phyloP scores from a whole-genome alignment of 2,888 invertebrate species.

The Aplocera efformata region DNA sequence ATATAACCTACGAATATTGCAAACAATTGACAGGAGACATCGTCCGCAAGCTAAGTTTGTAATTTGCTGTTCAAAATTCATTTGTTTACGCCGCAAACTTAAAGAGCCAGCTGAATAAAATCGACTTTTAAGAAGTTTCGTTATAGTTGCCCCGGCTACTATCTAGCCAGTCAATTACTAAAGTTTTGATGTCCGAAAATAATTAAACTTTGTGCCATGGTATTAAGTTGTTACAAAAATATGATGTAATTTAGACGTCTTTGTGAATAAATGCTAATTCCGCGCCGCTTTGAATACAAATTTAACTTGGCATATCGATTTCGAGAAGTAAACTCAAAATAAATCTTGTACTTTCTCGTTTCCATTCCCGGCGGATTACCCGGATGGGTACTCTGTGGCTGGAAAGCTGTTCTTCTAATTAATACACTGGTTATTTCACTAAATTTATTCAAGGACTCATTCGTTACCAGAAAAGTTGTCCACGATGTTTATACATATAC shows the following conservation, averaged over 20 bases:
- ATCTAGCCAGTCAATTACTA: too few relatives aligned
- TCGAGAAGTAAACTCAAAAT: conserved; percentile 24
- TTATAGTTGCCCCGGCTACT: too few relatives aligned
- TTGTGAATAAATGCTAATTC: conserved; percentile 34
- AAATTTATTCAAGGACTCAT: background rate
- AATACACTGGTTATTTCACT: conserved; percentile 1
- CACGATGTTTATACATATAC: too few relatives aligned
- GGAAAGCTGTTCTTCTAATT: conserved; percentile 5
- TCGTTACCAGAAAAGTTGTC: background rate
- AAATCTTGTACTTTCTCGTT: conserved; percentile 20
- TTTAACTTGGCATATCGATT: conserved; percentile 32
- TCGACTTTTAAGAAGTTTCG: too few relatives aligned
- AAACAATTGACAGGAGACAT: too few relatives aligned
- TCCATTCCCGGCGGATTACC: conserved; percentile 8
- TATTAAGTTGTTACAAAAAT: conserved; percentile 6
- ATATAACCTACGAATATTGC: too few relatives aligned
- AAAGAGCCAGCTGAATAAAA: too few relatives aligned
- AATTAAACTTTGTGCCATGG: background rate
- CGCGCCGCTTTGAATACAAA: conserved; percentile 34
- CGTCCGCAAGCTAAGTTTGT: too few relatives aligned
- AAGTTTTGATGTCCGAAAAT: background rate
- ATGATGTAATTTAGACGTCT: conserved; percentile 24
- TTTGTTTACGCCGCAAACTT: too few relatives aligned
- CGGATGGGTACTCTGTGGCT: background rate
- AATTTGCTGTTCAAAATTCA: too few relatives aligned